Evolutionary conservation across 2,113 vertebrate species (phyloP), one percentile per base, ranked within the genome.

Genomic region (Sciurus niger): DNA sequence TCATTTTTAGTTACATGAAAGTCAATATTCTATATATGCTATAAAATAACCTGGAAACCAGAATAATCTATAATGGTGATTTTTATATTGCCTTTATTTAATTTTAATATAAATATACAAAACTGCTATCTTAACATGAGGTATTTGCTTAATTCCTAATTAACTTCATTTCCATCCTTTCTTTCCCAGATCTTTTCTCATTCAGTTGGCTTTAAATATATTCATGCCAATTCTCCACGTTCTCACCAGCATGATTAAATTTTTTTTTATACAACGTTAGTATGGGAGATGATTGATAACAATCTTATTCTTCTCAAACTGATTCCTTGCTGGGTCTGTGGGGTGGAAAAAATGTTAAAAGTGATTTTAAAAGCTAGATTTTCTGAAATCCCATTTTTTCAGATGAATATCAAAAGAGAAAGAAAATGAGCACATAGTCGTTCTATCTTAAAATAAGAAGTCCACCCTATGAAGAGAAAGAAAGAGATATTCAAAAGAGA

Each of bases 311-410:
- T 95, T 96, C 92, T 96, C 82, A 95, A 92, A 94, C 32, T 94
- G 77, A 95, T 65, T 88, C 77, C 76, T 88, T 97, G 55, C 68
- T 96, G 72, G 43, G 87, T 93, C 87, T 95, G 53, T 82, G 46
- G 51, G 34, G 7, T 76, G 14, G 85, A 67, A 53, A 86, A 93
- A 96, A 73, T 68, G 78, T 94, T 97, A 77, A 83, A 95, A 94
- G 82, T 87, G 82, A 93, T 97, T 63, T 97, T 97, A 97, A 96
- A 97, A 97, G 89, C 90, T 53, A 79, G 77, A 86, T 94, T 97
- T 93, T 94, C 82, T 97, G 51, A 97, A 98, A 86, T 84, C 60
- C 58, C 84, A 78, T 73, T 86, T 96, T 95, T 96, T 95, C 67
- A 95, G 77, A 83, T 96, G 91, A 97, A 70, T 91, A 97, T 14